These are phyloP conservation scores for Doris montereyensis DNA, from an alignment of 2,888 invertebrate species.

Conservation along the genomic window DNA sequence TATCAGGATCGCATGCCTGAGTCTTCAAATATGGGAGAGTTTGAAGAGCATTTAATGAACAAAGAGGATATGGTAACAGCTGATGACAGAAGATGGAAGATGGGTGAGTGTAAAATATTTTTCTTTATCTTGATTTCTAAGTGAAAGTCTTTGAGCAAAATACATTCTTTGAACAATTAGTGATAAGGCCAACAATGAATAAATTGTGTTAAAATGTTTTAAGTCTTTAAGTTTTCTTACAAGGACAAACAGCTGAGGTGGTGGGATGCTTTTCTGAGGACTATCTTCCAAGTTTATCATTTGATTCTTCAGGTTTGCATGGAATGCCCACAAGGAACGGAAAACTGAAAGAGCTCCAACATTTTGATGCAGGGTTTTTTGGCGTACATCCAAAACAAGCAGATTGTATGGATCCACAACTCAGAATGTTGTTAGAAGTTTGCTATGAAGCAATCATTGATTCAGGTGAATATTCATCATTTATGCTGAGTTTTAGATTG, in stretches of 20 bases:
- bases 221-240: not conserved
- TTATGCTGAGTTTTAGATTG: no score
- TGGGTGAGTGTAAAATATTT: slow-evolving; percentile 76
- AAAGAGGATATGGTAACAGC: slow-evolving; percentile 94
- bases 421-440: slow-evolving; percentile 85
- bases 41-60: slow-evolving; percentile 89
- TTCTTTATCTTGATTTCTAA: not conserved
- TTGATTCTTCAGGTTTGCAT: slow-evolving; percentile 68
- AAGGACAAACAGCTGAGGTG: not conserved
- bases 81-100: slow-evolving; percentile 90
- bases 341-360: slow-evolving; percentile 74
- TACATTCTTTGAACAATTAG: no score
- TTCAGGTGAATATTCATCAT: slow-evolving; percentile 71
- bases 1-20: slow-evolving; percentile 85
- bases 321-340: slow-evolving; percentile 74
- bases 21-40: slow-evolving; percentile 91
- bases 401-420: slow-evolving; percentile 72
- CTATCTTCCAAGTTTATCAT: no score
- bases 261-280: no score
- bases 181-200: no score
- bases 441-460: slow-evolving; percentile 71
- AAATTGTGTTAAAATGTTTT: no score
- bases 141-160: not conserved
- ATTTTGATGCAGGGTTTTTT: slow-evolving; percentile 67
- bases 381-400: slow-evolving; percentile 71